These are phyloP conservation scores for Oreamnos americanus DNA, from an alignment of 2,113 vertebrate species.

Conservation along the genomic window DNA sequence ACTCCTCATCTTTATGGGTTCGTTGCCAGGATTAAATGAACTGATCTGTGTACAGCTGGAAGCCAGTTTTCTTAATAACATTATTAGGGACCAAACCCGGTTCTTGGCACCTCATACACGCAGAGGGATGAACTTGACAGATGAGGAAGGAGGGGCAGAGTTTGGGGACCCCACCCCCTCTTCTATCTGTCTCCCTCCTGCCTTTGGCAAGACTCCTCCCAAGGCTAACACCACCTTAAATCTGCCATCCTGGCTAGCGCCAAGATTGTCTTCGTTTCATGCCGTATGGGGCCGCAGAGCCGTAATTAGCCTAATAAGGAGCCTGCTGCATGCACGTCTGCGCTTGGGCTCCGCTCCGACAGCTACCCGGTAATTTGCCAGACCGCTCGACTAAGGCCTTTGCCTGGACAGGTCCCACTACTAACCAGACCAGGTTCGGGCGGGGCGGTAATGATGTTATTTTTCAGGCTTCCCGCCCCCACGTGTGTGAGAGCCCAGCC, in stretches of 20 bases:
- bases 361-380: slow-evolving; percentile 46
- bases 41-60: not conserved
- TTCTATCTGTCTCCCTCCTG: not conserved
- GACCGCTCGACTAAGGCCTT: not conserved
- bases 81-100: too few species aligned
- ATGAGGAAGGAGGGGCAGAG: rapidly evolving
- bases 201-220: not conserved
- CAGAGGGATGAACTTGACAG: not conserved
- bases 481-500: not conserved
- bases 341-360: not conserved
- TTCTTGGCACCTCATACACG: too few species aligned
- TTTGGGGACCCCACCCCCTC: not conserved
- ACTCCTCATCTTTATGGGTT: not conserved
- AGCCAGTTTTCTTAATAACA: not conserved
- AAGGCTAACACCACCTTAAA: not conserved
- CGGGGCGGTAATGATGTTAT: not conserved
- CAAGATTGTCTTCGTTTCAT: not conserved
- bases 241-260: not conserved
- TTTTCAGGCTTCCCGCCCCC: not conserved
- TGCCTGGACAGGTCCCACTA: slow-evolving; percentile 42
- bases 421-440: not conserved
- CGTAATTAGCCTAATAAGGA: slow-evolving; percentile 49
- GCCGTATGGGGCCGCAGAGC: not conserved
- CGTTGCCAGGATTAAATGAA: not conserved
- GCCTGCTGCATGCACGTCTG: not conserved